Base-by-base conservation (phyloP, 2,113 vertebrate species). In the Empidonax alnorum region DNA sequence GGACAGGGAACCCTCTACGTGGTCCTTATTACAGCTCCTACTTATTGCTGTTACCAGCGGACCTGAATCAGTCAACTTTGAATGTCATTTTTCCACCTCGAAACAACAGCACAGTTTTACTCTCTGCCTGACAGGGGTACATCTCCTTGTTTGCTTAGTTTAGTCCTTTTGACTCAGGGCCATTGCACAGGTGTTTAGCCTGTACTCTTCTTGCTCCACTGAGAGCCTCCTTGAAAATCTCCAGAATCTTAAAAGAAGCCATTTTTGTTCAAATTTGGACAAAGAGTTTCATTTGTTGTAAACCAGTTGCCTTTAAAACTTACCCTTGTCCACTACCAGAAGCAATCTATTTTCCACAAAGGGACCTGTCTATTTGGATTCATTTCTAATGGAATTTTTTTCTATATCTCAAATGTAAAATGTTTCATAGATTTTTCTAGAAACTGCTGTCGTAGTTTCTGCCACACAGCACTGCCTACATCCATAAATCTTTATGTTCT, bases 401-500 rank as follows among this genome's bases (percentile, higher is more conserved):
- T 82, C 69, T 82, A 0, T 52, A 62, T 80, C 73, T 93, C 49
- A 65, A 89, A 91, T n/a, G 28, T 66, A 84, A 85, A 94, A 46
- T 80, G 77, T 55, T 90, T 83, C 66, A 94, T 91, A 72, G 79
- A 92, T 93, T 80, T 85, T 89, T 49, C 50, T 73, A 72, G 59
- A 91, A 92, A 76, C 31, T 50, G 63, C 53, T 84, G 87, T 90
- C 39, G 37, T 53, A 68, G 72, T 87, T 96, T 84, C 73, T 95
- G 88, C 67, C 47, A 63, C 44, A 35, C 21, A 61, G 53, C 75
- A 76, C 49, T 92, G 77, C 58, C 50, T 79, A n/a, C 76, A 80
- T 83, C 87, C 74, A 84, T 96, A 93, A 95, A 94, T 96, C 77
- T 90, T 95, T 94, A 62, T 75, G 47, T 88, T 92, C 73, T 82